Conservation (phyloP, 2,888 invertebrate genomes). For the Sinodicranocentrus sp. region DNA sequence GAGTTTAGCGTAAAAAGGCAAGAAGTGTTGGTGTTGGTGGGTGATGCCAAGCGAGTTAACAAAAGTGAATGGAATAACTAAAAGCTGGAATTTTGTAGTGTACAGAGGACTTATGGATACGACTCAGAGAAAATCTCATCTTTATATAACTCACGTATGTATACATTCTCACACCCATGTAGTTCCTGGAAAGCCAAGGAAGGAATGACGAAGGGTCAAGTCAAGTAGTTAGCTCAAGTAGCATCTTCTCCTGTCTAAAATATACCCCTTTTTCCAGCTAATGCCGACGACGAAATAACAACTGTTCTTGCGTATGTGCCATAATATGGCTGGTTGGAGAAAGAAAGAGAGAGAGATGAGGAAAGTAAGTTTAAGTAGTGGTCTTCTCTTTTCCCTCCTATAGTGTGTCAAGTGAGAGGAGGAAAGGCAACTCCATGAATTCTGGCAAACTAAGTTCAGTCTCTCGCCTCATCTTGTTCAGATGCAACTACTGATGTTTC, state of each 20-base stretch:
- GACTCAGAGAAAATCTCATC: conserved; percentile 38
- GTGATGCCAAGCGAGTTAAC: conserved; percentile 59
- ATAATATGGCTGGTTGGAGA: not conserved
- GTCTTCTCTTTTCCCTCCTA: conserved; percentile 14
- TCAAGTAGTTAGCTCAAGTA: conserved; percentile 64
- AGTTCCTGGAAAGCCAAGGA: conserved; percentile 19
- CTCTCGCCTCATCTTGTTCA: conserved; percentile 55
- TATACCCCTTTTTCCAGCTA: conserved; percentile 28
- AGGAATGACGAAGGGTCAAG: conserved; percentile 66
- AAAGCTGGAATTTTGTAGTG: not conserved
- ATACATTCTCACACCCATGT: not conserved
- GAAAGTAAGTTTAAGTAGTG: conserved; percentile 48
- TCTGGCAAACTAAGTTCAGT: conserved; percentile 58
- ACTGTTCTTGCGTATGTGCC: conserved; percentile 32
- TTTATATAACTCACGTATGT: not conserved
- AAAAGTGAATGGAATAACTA: conserved; percentile 12
- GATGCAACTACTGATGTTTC: conserved; percentile 53
- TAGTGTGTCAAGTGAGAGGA: too few species aligned
- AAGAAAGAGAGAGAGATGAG: not conserved
- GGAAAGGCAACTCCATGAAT: conserved; percentile 36
- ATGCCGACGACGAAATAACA: conserved; percentile 27
- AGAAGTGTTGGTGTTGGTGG: conserved; percentile 32
- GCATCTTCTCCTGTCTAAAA: conserved; percentile 41
- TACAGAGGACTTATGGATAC: not conserved
- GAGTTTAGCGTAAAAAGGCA: conserved; percentile 32